phyloP scores from a whole-genome alignment of 2,888 invertebrate genomes.

The Stomorhina lunata region DNA sequence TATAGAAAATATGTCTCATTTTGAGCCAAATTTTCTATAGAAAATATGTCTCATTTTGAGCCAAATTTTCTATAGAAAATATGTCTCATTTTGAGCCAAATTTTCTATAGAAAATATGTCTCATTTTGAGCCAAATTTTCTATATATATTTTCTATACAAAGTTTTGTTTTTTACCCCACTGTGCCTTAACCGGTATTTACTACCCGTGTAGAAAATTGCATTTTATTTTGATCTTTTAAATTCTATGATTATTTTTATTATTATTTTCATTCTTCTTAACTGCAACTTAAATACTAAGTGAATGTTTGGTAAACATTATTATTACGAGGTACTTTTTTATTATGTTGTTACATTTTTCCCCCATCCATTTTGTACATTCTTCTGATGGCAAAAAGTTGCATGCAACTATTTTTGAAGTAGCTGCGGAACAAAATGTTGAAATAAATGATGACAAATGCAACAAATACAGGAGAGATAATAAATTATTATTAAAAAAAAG shows the following conservation, averaged over 20 bases:
- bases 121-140: no score
- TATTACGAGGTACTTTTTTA: slow-evolving; percentile 25
- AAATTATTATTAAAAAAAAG: slow-evolving; percentile 54
- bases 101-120: no score
- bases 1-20: no score
- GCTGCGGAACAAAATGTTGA: not conserved
- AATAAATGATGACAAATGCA: slow-evolving; percentile 52
- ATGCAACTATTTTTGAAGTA: no score
- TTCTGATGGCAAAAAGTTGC: not conserved
- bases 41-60: no score
- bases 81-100: no score
- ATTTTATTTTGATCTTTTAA: not conserved
- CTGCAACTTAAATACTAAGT: slow-evolving; percentile 13
- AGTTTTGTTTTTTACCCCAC: no score
- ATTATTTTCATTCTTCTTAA: slow-evolving; percentile 13
- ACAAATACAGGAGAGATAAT: slow-evolving; percentile 47
- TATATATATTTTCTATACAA: no score
- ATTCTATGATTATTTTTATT: slow-evolving; percentile 2
- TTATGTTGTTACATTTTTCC: not conserved
- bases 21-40: no score
- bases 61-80: no score
- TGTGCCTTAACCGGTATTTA: no score
- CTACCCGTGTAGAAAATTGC: not conserved
- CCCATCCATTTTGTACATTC: not conserved
- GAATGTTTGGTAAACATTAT: slow-evolving; percentile 48